Evolutionary conservation across 2,113 vertebrate genomes (phyloP), one percentile per base, ranked within the genome.

Genomic region (Oplegnathus fasciatus): DNA sequence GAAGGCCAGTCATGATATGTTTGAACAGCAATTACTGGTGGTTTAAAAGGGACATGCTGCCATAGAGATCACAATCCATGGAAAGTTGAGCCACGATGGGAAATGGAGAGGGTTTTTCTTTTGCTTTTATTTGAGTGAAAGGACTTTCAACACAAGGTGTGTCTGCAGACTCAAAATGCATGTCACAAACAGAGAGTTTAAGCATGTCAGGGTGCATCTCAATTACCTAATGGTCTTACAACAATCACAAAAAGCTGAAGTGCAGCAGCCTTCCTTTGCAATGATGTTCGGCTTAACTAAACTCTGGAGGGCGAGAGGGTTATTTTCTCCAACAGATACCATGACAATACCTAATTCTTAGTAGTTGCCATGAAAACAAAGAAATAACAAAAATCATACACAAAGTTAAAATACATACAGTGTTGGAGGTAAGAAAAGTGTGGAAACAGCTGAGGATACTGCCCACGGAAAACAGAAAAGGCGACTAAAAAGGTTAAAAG

Each of bases 1-100:
- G 18, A 52, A 79, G 42, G n/a, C 24, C 50, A 44, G n/a, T 34
- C 1, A 46, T 46, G 77, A 55, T 32, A 60, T 77, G 40, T 75
- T 57, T 85, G 73, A 34, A 48, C 24, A 46, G 55, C 11, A 37
- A 32, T 48, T 26, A 57, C 9, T 17, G 30, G 13, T 58, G 52
- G 13, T 64, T 2, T 77, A 60, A 78, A n/a, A 73, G 14, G 71
- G 26, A 28, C 34, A 30, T 5, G n/a, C 2, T 65, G 42, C 24
- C 14, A 46, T 10, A 9, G 3, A 75, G 34, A 60, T 44, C 18
- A 2, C 44, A 50, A 40, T 14, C 48, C 18, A 24, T 24, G 9
- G 7, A 37, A 22, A 24, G 54, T 13, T 37, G 58, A 55, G 42
- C 52, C 13, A 26, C 15, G 32, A 46, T 22, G 28, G 54, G 58